Conservation (phyloP, 2,888 invertebrate genomes). For the Clitarchus hookeri region DNA sequence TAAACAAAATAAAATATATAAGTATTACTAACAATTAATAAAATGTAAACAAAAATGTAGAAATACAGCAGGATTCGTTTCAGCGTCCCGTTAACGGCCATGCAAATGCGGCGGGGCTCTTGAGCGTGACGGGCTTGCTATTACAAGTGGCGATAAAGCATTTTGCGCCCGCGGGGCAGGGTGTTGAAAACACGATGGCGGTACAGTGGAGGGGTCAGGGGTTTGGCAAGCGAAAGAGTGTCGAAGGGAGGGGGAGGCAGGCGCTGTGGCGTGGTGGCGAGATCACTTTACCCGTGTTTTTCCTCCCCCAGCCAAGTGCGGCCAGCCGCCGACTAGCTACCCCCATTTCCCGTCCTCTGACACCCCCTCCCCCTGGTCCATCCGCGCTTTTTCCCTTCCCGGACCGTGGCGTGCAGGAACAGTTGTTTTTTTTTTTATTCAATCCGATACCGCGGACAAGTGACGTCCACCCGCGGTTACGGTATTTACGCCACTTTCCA, state of each 20-base stretch:
- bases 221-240: too few species aligned
- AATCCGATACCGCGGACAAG: slow-evolving; percentile 23
- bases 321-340: slow-evolving; percentile 11
- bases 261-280: not conserved
- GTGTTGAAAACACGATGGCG: not conserved
- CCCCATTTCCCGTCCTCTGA: not conserved
- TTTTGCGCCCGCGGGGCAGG: not conserved
- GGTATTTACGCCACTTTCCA: slow-evolving; percentile 21
- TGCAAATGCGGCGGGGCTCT: not conserved
- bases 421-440: slow-evolving; percentile 15
- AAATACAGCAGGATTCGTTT: too few species aligned
- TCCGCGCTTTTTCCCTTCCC: slow-evolving; percentile 16
- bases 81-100: not conserved
- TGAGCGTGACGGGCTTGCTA: not conserved
- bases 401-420: not conserved
- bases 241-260: not conserved
- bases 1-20: too few species aligned
- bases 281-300: not conserved
- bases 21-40: too few species aligned
- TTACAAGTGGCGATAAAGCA: slow-evolving; percentile 14
- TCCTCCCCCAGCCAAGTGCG: slow-evolving; percentile 10
- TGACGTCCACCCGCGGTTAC: slow-evolving; percentile 22
- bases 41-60: too few species aligned
- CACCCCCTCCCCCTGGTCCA: not conserved
- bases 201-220: not conserved